Percentiles rank a stretch among this genome's conserved stretches.
Conservation (phyloP, 2,888 invertebrate species). For the Scaptomyza tumidula region DNA sequence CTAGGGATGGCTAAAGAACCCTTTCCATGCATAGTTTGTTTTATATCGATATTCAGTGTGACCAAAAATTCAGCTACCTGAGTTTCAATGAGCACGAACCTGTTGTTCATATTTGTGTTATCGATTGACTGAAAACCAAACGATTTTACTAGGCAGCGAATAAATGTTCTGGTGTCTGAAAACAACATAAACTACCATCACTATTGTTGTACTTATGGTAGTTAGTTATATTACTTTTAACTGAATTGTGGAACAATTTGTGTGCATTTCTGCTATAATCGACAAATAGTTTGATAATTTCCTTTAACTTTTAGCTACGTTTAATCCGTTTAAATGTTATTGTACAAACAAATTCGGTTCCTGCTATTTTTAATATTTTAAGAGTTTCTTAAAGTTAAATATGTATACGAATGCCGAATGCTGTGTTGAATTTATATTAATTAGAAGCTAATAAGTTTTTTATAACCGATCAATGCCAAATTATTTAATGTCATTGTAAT, state of each 20-base stretch:
- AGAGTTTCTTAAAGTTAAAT: neutral
- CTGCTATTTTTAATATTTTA: neutral
- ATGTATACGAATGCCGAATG: neutral
- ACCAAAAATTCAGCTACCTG: neutral
- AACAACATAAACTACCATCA: neutral
- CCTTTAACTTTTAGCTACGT: neutral
- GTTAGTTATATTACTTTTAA: neutral
- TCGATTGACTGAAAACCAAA: neutral
- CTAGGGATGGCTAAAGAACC: conserved; percentile 14
- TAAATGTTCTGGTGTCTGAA: neutral
- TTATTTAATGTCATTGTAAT: neutral
- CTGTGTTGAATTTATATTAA: neutral
- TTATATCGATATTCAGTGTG: conserved; percentile 5
- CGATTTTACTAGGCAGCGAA: too few relatives aligned
- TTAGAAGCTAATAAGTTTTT: neutral
- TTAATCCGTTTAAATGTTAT: neutral
- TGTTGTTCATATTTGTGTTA: conserved; percentile 14
- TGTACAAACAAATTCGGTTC: neutral
- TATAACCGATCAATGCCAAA: neutral
- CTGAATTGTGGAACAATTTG: neutral
- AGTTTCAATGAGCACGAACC: too few relatives aligned
- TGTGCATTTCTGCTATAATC: too few relatives aligned
- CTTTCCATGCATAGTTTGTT: neutral
- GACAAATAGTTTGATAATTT: neutral
- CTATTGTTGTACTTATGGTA: neutral